phyloP scores from a whole-genome alignment of 53 echinoderm and acorn worm species.

The Echinometra lucunter region DNA sequence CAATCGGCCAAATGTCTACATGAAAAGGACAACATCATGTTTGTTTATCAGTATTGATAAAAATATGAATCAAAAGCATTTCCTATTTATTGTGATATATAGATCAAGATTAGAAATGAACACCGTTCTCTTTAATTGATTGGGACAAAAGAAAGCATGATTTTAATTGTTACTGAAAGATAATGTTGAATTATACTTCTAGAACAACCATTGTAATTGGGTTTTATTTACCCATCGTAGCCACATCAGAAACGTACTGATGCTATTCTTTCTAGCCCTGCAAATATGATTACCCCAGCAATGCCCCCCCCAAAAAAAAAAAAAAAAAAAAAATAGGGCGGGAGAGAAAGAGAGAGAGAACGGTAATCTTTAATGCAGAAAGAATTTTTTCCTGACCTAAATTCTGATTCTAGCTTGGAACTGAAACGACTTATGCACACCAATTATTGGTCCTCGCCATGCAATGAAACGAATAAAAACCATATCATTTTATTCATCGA shows the following conservation, averaged over 20 bases:
- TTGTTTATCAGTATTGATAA: neutral
- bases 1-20: conserved; percentile 36
- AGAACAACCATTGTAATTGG: too few species aligned
- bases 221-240: too few species aligned
- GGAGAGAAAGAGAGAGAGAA: neutral
- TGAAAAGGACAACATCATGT: neutral
- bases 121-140: neutral
- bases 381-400: too few species aligned
- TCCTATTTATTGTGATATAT: neutral
- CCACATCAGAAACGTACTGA: too few species aligned
- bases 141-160: neutral
- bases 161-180: neutral
- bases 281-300: too few species aligned
- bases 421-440: neutral
- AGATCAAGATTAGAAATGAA: conserved; percentile 39
- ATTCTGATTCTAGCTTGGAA: too few species aligned
- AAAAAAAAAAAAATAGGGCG: too few species aligned
- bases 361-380: too few species aligned
- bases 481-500: neutral
- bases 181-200: neutral
- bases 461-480: neutral
- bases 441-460: neutral
- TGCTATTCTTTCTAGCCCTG: neutral
- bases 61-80: neutral
- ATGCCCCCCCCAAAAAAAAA: too few species aligned